Evolutionary conservation across 1,140 invertebrate species (phyloP).

Genomic region (Belonocnema kinseyi): DNA sequence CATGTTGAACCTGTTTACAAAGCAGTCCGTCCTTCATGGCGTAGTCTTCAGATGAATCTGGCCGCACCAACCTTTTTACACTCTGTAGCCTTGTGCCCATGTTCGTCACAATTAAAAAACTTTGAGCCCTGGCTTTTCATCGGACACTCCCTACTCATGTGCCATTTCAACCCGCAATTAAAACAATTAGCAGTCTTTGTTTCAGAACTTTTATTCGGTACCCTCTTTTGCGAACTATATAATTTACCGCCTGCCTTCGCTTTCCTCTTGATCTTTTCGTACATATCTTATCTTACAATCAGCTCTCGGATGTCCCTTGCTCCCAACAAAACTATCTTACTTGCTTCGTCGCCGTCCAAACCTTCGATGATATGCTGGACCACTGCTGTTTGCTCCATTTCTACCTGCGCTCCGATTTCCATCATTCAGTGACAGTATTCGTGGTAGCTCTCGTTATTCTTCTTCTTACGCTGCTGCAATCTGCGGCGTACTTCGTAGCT

Average conservation of each 20-base stretch:
- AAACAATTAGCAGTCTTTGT: no score
- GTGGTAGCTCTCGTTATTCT: no score
- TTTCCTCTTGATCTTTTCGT: slow-evolving; percentile 50
- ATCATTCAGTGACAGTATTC: no score
- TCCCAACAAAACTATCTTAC: slow-evolving; percentile 63
- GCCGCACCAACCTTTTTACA: no score
- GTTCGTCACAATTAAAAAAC: no score
- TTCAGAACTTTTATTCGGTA: no score
- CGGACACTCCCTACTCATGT: background rate
- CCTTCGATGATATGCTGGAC: slow-evolving; percentile 67
- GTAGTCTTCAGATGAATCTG: slow-evolving; percentile 44
- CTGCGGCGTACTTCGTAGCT: slow-evolving; percentile 45
- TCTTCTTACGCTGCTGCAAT: slow-evolving; percentile 39
- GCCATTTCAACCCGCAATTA: background rate
- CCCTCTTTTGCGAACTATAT: no score
- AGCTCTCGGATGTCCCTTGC: slow-evolving; percentile 54
- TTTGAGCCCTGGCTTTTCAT: slow-evolving; percentile 24
- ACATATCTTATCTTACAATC: slow-evolving; percentile 53
- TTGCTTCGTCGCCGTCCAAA: slow-evolving; percentile 55
- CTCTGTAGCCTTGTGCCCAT: no score
- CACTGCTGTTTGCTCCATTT: slow-evolving; percentile 55
- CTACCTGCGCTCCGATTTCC: slow-evolving; percentile 56
- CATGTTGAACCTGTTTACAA: no score
- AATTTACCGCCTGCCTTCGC: background rate
- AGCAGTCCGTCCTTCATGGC: no score